Conservation (phyloP, 2,797 vertebrate species). For the Pipistrellus nathusii region DNA sequence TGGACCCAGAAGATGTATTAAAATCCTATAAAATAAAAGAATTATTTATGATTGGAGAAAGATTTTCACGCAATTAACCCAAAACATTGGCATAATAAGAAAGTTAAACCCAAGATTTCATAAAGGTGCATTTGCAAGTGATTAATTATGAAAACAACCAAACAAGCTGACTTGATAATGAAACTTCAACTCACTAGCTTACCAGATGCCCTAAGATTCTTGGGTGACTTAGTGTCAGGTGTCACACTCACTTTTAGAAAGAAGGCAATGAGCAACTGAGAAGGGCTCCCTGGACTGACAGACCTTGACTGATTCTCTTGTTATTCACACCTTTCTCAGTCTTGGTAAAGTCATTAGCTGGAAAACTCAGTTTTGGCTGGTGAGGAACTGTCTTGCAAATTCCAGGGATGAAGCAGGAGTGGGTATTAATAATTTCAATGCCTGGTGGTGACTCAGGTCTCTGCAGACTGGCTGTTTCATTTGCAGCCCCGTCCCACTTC, state of each 20-base stretch:
- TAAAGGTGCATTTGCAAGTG: neutral
- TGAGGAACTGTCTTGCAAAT: neutral
- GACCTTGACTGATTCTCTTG: neutral
- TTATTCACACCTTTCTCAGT: neutral
- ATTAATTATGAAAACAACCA: neutral
- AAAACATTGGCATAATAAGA: neutral
- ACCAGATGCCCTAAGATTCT: neutral
- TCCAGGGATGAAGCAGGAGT: neutral
- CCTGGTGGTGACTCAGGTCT: neutral
- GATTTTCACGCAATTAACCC: neutral
- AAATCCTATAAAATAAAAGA: neutral
- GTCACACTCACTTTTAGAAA: neutral
- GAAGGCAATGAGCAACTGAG: conserved; percentile 11
- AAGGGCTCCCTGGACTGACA: neutral
- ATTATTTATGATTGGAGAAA: neutral
- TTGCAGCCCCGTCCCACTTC: neutral
- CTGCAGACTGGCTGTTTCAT: neutral
- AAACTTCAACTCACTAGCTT: neutral
- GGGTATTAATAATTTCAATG: neutral
- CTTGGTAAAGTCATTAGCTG: neutral
- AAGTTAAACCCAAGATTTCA: conserved; percentile 7
- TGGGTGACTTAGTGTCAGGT: neutral
- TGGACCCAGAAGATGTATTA: neutral
- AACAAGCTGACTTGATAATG: neutral
- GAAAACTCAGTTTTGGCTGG: neutral